These are phyloP conservation scores for Myotis planiceps DNA, from an alignment of 2,797 vertebrate species.

Conservation along the genomic window DNA sequence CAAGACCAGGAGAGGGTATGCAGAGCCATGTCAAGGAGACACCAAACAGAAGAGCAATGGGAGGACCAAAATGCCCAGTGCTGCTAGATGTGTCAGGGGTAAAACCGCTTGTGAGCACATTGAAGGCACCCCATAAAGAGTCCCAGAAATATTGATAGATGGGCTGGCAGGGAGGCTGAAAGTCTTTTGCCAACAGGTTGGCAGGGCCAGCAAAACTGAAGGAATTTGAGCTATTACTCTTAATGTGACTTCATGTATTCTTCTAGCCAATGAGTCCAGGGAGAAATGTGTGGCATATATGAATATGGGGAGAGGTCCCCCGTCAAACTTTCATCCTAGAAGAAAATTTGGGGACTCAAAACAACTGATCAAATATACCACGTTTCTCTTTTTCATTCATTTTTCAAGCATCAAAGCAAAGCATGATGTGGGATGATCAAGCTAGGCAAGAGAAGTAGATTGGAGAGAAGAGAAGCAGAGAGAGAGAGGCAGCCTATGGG, in stretches of 20 bases:
- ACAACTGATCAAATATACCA: background rate
- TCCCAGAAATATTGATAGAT: background rate
- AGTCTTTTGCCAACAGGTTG: background rate
- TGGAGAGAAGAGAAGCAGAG: background rate
- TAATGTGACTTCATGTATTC: background rate
- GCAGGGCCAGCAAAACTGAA: background rate
- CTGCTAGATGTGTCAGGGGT: background rate
- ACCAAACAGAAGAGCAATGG: background rate
- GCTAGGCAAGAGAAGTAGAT: background rate
- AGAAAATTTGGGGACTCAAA: background rate
- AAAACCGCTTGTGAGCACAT: background rate
- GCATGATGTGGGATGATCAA: background rate
- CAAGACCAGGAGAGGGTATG: background rate
- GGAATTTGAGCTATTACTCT: background rate
- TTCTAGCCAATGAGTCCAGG: background rate
- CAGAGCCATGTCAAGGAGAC: background rate
- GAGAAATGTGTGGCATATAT: background rate
- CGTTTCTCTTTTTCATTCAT: background rate
- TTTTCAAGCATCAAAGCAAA: constrained; percentile 1
- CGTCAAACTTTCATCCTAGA: background rate
- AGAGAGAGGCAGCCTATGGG: background rate
- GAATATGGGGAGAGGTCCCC: background rate
- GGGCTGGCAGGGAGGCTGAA: background rate
- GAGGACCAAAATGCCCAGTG: background rate
- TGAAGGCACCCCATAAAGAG: background rate